Base-by-base conservation (phyloP, 2,797 vertebrate genomes). In the Phylloscopus collybita region DNA sequence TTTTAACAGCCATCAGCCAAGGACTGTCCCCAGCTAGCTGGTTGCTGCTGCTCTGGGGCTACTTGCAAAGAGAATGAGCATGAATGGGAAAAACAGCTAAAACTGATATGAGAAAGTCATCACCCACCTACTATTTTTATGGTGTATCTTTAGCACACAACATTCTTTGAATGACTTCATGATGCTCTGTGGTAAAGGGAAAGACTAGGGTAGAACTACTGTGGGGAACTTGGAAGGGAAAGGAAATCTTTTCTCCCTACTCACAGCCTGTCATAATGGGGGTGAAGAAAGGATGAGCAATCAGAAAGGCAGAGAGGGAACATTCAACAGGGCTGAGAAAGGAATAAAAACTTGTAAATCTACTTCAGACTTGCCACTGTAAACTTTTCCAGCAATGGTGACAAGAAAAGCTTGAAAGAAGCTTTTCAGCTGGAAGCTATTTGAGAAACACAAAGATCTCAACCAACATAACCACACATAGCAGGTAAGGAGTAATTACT, bases 121-220 rank as follows among this genome's bases (percentile, higher is more conserved):
- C 50, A 53, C 22, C 51, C 62, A 73, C 19, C 40, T 92, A 86
- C 83, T 92, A 42, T 81, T 94, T 93, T 76, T 79, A 86, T 53
- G 45, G 66, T 80, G 0, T 83, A 86, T 92, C 90, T 93, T 90
- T 88, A 92, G 94, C 56, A 88, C 73, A 74, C 5, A 6, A 71
- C 91, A 95, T 92, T 96, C 87, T 78, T 91, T 27, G 70, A 91
- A 88, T 81, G 79, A 90, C 66, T 96, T 79, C 80, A 88, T 0
- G 0, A 90, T 0, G 1, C 36, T 72, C 73, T 86, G 91, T 70
- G 91, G 79, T 90, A 73, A 91, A 90, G 75, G 69, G 69, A 90
- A 90, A 88, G 70, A 86, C 88, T 14, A 27, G 82, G 78, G 66
- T 3, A 84, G 62, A 69, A 88, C 76, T 86, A n/a, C 60, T 71